phyloP scores from a whole-genome alignment of 2,113 vertebrate species.

The Tetrao urogallus region DNA sequence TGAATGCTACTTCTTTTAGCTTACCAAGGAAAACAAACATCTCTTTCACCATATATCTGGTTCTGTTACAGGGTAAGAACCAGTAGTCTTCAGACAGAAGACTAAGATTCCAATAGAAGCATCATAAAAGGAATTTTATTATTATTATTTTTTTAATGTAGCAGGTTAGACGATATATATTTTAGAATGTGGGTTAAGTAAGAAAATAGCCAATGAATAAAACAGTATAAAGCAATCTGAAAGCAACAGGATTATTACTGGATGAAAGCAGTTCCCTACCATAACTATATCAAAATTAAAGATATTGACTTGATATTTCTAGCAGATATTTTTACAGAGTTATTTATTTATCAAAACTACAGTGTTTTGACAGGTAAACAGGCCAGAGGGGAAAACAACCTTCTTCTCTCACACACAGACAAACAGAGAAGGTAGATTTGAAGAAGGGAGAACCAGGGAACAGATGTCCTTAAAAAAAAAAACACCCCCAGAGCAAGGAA shows the following conservation, averaged over 20 bases:
- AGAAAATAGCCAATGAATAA: not conserved
- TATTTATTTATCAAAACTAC: not conserved
- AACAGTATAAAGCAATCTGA: not conserved
- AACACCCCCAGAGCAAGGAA: not conserved
- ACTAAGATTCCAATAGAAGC: not conserved
- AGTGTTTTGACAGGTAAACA: not conserved
- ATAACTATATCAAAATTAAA: not conserved
- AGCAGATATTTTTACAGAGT: not conserved
- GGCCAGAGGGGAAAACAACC: not conserved
- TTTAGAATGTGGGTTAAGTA: not conserved
- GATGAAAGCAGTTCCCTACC: not conserved
- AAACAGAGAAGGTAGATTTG: not conserved
- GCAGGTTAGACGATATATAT: not conserved
- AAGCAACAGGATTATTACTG: not conserved
- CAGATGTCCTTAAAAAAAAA: not conserved
- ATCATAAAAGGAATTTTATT: not conserved
- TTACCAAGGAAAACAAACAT: not conserved
- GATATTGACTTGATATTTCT: not conserved
- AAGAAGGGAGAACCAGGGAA: not conserved
- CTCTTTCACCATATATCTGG: not conserved
- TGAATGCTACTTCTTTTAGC: not conserved
- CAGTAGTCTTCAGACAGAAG: not conserved
- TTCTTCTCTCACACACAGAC: not conserved
- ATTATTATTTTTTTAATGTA: not conserved
- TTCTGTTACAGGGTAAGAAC: not conserved